These are phyloP conservation scores for Scarus forsteni DNA, from an alignment of 2,797 vertebrate genomes.

Conservation along the genomic window DNA sequence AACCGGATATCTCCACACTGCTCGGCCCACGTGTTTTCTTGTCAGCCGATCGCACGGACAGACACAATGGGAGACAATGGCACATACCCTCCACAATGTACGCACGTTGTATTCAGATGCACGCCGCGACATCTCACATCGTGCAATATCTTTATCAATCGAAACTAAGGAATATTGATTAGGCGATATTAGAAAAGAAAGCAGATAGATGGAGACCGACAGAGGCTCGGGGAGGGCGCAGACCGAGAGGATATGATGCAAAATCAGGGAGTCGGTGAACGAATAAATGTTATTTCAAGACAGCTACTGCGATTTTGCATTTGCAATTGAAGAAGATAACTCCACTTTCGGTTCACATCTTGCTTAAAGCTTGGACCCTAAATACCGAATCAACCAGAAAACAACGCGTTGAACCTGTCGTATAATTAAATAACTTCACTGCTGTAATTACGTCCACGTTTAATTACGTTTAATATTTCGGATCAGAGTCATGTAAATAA, in stretches of 20 bases:
- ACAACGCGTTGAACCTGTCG: too few relatives aligned
- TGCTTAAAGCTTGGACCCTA: too few relatives aligned
- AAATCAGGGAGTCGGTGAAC: background rate
- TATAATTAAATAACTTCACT: too few relatives aligned
- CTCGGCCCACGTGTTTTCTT: constrained; percentile 80
- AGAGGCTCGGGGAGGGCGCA: constrained; percentile 1
- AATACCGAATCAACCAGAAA: too few relatives aligned
- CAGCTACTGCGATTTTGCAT: background rate
- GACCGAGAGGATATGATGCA: background rate
- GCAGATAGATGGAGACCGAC: constrained; percentile 7
- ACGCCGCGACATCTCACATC: too few relatives aligned
- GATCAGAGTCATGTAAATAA: constrained; percentile 10
- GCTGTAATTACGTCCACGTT: too few relatives aligned
- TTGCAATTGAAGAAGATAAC: background rate
- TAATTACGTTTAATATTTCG: too few relatives aligned
- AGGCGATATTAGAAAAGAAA: too few relatives aligned
- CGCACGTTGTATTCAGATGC: too few relatives aligned
- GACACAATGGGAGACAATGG: constrained; percentile 78
- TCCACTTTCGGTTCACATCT: too few relatives aligned
- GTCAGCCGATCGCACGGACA: constrained; percentile 51
- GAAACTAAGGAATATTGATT: too few relatives aligned
- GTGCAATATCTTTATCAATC: too few relatives aligned
- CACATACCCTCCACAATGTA: background rate
- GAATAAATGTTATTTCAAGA: background rate
- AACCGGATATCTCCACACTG: constrained; percentile 73